Conservation (phyloP, 92 coral and sea anemone species). For the Micromussa lordhowensis region DNA sequence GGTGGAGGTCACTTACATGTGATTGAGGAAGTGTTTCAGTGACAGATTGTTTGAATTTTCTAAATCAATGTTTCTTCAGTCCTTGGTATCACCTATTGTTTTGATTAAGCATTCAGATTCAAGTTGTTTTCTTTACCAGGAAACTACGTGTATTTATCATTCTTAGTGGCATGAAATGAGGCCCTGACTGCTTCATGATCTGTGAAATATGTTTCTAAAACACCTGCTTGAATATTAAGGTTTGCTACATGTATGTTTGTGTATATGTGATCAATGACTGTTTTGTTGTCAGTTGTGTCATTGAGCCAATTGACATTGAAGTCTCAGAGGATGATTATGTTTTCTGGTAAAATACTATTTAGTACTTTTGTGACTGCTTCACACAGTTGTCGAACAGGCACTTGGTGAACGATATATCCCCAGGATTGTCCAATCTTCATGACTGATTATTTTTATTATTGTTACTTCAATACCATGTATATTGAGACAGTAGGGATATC, state of each 20-base stretch:
- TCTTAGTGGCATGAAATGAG: neutral
- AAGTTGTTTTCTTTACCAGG: too few species aligned
- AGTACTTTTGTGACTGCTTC: neutral
- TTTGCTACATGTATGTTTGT: slow-evolving; percentile 47
- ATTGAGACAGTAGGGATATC: slow-evolving; percentile 52
- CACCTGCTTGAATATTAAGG: slow-evolving; percentile 20
- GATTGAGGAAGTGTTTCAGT: too few species aligned
- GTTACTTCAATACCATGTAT: slow-evolving; percentile 54
- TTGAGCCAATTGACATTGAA: too few species aligned
- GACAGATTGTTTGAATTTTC: too few species aligned
- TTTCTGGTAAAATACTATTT: slow-evolving; percentile 10
- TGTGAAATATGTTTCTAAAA: slow-evolving; percentile 56
- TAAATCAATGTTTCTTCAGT: too few species aligned
- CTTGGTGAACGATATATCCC: slow-evolving; percentile 75
- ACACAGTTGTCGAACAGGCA: slow-evolving; percentile 56
- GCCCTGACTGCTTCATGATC: slow-evolving; percentile 59
- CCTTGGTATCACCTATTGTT: too few species aligned
- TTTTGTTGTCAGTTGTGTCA: slow-evolving; percentile 62
- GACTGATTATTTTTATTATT: slow-evolving; percentile 52
- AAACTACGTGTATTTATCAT: too few species aligned
- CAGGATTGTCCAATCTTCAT: slow-evolving; percentile 65
- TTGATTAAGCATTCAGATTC: too few species aligned
- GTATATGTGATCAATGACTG: slow-evolving; percentile 62
- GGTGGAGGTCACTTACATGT: too few species aligned
- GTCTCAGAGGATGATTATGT: slow-evolving; percentile 48